phyloP scores from a whole-genome alignment of 2,888 invertebrate genomes.

The Calameuta filiformis region DNA sequence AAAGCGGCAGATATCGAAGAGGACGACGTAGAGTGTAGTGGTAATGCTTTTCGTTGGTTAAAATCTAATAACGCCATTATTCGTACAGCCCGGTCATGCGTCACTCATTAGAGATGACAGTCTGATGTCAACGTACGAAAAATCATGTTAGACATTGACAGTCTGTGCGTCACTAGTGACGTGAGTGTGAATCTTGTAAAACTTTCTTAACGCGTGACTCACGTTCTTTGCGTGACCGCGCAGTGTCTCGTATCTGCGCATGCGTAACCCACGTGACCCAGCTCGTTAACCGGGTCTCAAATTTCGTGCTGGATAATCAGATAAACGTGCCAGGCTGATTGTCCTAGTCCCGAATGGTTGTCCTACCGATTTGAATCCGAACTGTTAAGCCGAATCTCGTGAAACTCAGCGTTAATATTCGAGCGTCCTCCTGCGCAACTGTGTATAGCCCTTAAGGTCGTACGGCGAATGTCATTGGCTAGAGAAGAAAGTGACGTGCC shows the following conservation, averaged over 20 bases:
- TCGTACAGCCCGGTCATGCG: background rate
- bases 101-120: background rate
- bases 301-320: no score
- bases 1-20: background rate
- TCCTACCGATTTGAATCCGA: background rate
- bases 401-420: background rate
- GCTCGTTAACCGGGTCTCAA: no score
- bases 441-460: background rate
- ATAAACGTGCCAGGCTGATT: background rate
- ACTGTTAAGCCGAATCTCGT: background rate
- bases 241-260: background rate
- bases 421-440: background rate
- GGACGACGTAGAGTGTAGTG: background rate
- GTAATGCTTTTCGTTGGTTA: background rate
- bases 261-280: background rate
- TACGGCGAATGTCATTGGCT: background rate
- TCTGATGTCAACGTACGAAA: no score
- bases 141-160: background rate
- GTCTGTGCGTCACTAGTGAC: background rate
- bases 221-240: background rate
- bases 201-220: background rate
- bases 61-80: background rate
- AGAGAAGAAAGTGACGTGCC: background rate
- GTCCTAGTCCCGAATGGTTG: background rate
- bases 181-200: background rate